Conservation (phyloP, 2,888 invertebrate genomes). For the Pherbina coryleti region DNA sequence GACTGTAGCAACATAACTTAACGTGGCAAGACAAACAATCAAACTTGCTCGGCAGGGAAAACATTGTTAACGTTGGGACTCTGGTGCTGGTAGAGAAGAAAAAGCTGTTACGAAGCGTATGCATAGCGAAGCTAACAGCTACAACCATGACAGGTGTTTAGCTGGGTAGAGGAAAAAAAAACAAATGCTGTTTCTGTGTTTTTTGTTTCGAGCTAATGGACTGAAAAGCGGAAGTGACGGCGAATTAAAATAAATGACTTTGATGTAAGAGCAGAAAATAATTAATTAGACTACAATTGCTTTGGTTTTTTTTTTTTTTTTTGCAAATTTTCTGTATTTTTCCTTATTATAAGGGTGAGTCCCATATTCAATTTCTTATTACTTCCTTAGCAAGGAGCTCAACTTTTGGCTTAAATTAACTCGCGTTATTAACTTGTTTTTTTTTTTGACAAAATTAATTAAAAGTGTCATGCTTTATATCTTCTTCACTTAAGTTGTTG, state of each 20-base stretch:
- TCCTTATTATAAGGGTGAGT: too few species aligned
- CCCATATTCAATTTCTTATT: too few species aligned
- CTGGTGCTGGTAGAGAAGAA: neutral
- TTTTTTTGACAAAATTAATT: too few species aligned
- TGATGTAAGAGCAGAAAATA: neutral
- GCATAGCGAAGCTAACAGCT: neutral
- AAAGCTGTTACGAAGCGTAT: neutral
- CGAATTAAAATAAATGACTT: constrained; percentile 9
- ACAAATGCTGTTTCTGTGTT: too few species aligned
- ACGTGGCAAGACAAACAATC: neutral
- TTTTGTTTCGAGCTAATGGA: neutral
- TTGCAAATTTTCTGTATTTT: too few species aligned
- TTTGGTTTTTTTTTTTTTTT: neutral
- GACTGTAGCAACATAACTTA: neutral
- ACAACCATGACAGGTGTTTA: constrained; percentile 9
- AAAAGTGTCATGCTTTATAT: too few species aligned
- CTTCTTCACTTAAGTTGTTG: too few species aligned
- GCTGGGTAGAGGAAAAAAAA: neutral
- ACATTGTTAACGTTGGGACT: neutral
- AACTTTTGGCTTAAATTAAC: too few species aligned
- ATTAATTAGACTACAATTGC: neutral
- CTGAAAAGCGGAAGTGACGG: constrained; percentile 14
- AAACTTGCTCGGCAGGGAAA: neutral
- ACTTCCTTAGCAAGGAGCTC: too few species aligned
- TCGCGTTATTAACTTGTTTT: too few species aligned